phyloP scores from a whole-genome alignment of 2,888 invertebrate species.

The Epinotia demarniana region DNA sequence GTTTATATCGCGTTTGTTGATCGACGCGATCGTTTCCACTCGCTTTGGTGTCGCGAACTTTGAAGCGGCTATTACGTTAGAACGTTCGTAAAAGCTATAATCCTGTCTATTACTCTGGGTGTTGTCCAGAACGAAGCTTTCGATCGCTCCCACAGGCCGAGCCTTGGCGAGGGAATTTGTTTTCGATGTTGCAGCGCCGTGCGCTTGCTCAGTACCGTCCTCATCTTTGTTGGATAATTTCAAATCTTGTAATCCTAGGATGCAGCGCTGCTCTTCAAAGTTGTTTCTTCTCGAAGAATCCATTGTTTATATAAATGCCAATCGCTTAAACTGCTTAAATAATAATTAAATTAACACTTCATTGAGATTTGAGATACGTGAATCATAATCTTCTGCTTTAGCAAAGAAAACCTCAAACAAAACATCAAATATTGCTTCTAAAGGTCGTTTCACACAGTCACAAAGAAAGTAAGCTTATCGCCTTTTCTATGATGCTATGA shows the following conservation, averaged over 20 bases:
- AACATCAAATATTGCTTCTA: conserved; percentile 51
- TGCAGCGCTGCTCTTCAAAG: conserved; percentile 77
- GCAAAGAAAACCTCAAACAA: conserved; percentile 58
- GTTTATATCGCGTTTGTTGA: conserved; percentile 75
- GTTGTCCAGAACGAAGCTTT: conserved; percentile 86
- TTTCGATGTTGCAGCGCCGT: conserved; percentile 72
- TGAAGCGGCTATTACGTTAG: conserved; percentile 90
- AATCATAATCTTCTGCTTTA: conserved; percentile 64
- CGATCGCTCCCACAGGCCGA: conserved; percentile 86
- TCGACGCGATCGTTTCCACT: conserved; percentile 86
- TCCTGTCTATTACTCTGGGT: conserved; percentile 77
- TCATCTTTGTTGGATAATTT: conserved; percentile 81
- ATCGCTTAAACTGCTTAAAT: conserved; percentile 30
- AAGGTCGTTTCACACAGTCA: conserved; percentile 39
- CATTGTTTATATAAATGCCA: conserved; percentile 56
- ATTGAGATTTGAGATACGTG: conserved; percentile 56
- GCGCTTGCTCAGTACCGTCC: conserved; percentile 82
- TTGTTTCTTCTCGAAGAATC: conserved; percentile 76
- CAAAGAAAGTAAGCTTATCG: neutral
- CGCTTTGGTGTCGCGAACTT: conserved; percentile 91
- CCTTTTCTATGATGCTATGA: neutral
- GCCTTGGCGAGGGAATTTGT: conserved; percentile 75
- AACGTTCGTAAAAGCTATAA: conserved; percentile 86
- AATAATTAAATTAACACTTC: conserved; percentile 44
- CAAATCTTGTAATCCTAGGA: conserved; percentile 81